Base-by-base conservation (phyloP, 2,888 invertebrate genomes). In the Scrobipalpa costella region DNA sequence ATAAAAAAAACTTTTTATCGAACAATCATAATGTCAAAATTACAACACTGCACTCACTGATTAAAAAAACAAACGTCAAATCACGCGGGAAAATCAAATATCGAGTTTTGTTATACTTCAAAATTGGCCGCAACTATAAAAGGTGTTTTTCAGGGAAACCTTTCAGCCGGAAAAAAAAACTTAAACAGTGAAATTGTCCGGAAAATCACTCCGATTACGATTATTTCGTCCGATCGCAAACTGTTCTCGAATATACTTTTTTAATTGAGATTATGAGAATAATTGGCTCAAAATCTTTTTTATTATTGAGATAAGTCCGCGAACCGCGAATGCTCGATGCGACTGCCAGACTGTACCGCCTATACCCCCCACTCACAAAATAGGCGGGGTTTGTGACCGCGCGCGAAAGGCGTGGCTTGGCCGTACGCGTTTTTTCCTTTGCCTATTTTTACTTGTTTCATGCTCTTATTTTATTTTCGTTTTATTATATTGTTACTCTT, bases 401-500 rank as follows among this genome's bases (percentile, higher is more conserved):
- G 7, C 15, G 27, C 55, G 15, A 34, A 68, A 76, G 87, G 88
- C 84, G 86, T 83, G 66, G 83, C 78, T 33, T 55, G 7, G 63
- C 63, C 65, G 66, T 67, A 58, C 63, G 68, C 69, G 69, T 72
- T 79, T 83, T 83, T 83, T 80, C 79, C 73, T 77, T 79, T 73
- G 64, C 78, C 79, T 77, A 83, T 84, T 79, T 81, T 81, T 80
- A 74, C 75, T 76, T 68, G 65, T 61, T 72, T 76, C 27, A 15
- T 49, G 73, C 50, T 21, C 75, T 83, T 82, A 82, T 83, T 79
- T 86, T 81, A 79, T 81, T 78, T 85, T 83, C 61, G 62, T 47
- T 85, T 86, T 88, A 88, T 88, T 87, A 87, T 86, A 88, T 83
- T 88, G 87, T 88, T 84, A 81, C 83, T 83, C 82, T 71, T 80